Percentiles rank a stretch among this genome's conserved stretches.
phyloP scores from a whole-genome alignment of 1,140 invertebrate genomes.

The Psilanteris sp. region DNA sequence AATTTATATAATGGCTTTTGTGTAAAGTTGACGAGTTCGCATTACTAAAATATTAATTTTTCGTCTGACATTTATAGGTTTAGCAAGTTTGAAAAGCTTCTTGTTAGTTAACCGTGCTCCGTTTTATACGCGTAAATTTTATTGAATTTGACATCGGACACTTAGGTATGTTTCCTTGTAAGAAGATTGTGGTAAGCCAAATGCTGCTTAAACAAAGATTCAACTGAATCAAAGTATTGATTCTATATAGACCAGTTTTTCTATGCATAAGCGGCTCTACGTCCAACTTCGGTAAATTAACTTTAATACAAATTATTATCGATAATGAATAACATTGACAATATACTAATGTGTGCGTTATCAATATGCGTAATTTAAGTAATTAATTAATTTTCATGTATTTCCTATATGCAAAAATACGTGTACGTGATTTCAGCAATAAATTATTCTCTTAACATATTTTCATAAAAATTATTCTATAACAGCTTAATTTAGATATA shows the following conservation, averaged over 20 bases:
- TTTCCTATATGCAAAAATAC: too few species aligned
- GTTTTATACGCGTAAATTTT: slow-evolving; percentile 6
- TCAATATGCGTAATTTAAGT: too few species aligned
- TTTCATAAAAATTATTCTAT: too few species aligned
- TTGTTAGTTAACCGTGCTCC: slow-evolving; percentile 2
- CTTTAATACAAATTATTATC: too few species aligned
- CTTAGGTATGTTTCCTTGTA: slow-evolving; percentile 42
- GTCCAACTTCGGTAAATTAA: slow-evolving; percentile 35
- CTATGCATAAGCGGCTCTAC: slow-evolving; percentile 18
- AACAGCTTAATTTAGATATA: too few species aligned
- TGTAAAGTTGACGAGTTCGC: slow-evolving; percentile 1
- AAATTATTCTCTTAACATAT: too few species aligned
- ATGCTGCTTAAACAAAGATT: slow-evolving; percentile 36
- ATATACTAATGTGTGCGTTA: too few species aligned
- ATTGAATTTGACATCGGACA: slow-evolving; percentile 38
- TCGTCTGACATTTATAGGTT: neutral
- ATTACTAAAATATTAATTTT: slow-evolving; percentile 13
- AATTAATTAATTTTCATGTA: too few species aligned
- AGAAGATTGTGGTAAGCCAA: slow-evolving; percentile 45
- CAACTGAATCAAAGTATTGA: slow-evolving; percentile 40
- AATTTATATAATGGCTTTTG: slow-evolving; percentile 13
- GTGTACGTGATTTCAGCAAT: too few species aligned
- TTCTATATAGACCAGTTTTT: slow-evolving; percentile 22
- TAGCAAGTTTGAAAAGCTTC: slow-evolving; percentile 1
- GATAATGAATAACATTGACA: too few species aligned